Evolutionary conservation across 2,888 invertebrate genomes (phyloP).

Genomic region (Taphrorychus bicolor): DNA sequence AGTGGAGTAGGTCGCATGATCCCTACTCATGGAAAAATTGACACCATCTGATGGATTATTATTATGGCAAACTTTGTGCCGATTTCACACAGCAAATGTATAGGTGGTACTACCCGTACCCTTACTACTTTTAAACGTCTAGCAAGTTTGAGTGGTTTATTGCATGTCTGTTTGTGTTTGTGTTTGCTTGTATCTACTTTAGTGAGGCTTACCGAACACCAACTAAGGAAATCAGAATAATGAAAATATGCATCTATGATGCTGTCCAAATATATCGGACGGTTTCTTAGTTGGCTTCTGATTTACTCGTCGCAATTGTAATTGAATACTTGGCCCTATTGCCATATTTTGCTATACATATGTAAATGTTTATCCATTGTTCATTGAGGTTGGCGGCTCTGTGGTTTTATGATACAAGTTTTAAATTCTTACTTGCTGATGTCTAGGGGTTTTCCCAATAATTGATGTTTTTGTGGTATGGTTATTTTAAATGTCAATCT

Average conservation of each 20-base stretch:
- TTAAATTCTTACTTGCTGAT: slow-evolving; percentile 26
- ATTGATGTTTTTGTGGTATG: slow-evolving; percentile 27
- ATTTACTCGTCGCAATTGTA: background rate
- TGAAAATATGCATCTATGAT: background rate
- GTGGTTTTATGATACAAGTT: slow-evolving; percentile 33
- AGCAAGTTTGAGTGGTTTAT: slow-evolving; percentile 13
- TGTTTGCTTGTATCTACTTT: slow-evolving; percentile 9
- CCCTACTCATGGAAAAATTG: slow-evolving; percentile 56
- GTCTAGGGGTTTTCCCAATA: slow-evolving; percentile 17
- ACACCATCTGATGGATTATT: slow-evolving; percentile 48
- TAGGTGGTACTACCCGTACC: slow-evolving; percentile 39
- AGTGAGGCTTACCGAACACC: background rate
- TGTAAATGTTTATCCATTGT: slow-evolving; percentile 2
- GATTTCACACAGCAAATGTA: slow-evolving; percentile 53
- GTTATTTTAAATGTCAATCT: slow-evolving; percentile 23
- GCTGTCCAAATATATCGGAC: background rate
- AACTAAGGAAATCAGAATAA: background rate
- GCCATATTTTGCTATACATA: slow-evolving; percentile 25
- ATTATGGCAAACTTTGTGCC: slow-evolving; percentile 42
- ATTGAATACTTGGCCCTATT: slow-evolving; percentile 33
- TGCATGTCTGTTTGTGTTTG: slow-evolving; percentile 13
- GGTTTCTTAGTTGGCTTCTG: slow-evolving; percentile 4
- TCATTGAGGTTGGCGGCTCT: slow-evolving; percentile 14
- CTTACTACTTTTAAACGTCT: slow-evolving; percentile 46
- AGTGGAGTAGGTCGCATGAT: slow-evolving; percentile 53